Base-by-base conservation (phyloP, 1,140 invertebrate species). In the Bombus picipes region DNA sequence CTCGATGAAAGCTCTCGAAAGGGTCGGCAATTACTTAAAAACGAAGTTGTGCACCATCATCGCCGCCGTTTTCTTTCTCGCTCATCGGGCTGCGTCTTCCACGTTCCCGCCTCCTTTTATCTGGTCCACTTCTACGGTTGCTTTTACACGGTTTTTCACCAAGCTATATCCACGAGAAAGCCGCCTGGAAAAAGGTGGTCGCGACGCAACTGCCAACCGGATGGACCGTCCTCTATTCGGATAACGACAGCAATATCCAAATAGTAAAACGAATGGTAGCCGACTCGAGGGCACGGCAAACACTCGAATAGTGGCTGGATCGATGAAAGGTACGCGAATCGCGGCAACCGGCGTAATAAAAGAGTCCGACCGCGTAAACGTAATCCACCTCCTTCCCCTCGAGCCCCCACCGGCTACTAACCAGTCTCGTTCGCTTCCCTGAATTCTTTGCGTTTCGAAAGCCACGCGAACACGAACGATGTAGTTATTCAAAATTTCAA, bases 21-120 rank as follows among this genome's bases (percentile, higher is more conserved):
- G 83, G 88, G 86, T 87, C 74, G 83, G 89, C 88, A 90, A 92
- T 92, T 92, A 92, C 91, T 92, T 91, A 92, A 92, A 87, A 87
- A 91, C 74, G 87, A 89, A 88, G 85, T 89, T 83, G 81, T 66
- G 78, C 74, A 73, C 77, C 83, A 73, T 80, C 83, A 53, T 85
- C 83, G 57, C 57, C 76, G 66, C 68, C 83, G 76, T 86, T 71
- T 34, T 77, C 68, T 84, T 87, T 76, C 83, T 32, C 70, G 25
- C 73, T 65, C 43, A 10, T 32, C 34, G 32, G 32, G 22, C 28
- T 68, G 68, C 53, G 25, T 66, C 66, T 39, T 82, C 47, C 34
- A 53, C 41, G 25, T 68, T 80, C 47, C 75, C 34, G 34, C 37
- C 43, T n/a, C 13, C 66, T 81, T 76, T 83, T 66, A 72, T 47